Evolutionary conservation across 2,113 vertebrate species (phyloP).

Genomic region (Gymnogyps californianus): DNA sequence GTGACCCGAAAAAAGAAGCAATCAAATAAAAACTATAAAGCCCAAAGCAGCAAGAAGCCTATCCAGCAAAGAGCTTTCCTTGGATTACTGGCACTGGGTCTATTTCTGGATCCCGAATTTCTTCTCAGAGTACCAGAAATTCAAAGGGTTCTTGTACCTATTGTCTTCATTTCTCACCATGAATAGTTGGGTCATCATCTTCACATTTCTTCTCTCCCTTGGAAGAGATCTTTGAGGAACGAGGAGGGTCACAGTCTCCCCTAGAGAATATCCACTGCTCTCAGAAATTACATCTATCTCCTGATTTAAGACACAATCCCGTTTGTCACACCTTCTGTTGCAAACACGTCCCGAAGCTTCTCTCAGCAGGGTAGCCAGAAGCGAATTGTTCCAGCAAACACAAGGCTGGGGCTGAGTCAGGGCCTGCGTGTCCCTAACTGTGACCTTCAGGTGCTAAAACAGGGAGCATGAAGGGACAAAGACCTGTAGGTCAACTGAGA

Average conservation of each 20-base stretch:
- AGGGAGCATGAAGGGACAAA: neutral
- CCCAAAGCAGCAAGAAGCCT: neutral
- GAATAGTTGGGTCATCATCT: neutral
- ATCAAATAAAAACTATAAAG: neutral
- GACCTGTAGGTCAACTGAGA: neutral
- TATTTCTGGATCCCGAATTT: neutral
- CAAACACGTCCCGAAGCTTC: neutral
- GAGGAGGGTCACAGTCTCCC: accelerated
- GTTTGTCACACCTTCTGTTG: neutral
- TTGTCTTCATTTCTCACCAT: neutral
- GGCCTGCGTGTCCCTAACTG: neutral
- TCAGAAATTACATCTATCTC: neutral
- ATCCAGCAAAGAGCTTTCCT: neutral
- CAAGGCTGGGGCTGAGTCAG: neutral
- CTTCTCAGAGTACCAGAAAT: neutral
- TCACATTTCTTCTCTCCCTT: neutral
- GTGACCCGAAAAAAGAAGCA: neutral
- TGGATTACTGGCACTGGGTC: neutral
- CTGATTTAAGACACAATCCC: neutral
- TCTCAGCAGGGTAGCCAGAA: neutral
- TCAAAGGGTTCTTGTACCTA: neutral
- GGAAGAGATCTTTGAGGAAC: neutral
- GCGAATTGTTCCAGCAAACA: neutral
- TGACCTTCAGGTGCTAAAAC: neutral
- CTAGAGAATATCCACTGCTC: neutral